Evolutionary conservation across 37 sponge, comb jelly and placozoan species (phyloP).

Genomic region (Tethya wilhelma): DNA sequence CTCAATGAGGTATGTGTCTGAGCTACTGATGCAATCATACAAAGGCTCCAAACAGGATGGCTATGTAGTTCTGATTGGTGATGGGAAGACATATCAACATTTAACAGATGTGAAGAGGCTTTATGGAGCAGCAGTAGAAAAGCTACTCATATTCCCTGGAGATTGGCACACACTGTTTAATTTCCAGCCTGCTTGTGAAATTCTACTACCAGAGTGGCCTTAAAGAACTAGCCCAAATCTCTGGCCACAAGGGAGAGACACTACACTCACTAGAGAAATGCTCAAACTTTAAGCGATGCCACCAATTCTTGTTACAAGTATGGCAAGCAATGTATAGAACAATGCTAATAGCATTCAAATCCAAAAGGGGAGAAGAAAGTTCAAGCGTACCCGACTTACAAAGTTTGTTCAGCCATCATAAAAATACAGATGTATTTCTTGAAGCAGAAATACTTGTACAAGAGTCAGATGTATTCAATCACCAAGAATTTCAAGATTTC

Average conservation of each 20-base stretch:
- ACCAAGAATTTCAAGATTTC: too few species aligned
- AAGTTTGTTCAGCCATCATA: too few species aligned
- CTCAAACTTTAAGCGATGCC: slow-evolving; percentile 25
- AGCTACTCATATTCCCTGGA: slow-evolving; percentile 17
- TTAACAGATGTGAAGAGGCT: slow-evolving; percentile 12
- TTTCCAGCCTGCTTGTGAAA: too few species aligned
- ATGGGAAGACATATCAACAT: slow-evolving; percentile 40
- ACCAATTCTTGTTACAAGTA: slow-evolving; percentile 9
- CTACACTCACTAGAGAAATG: slow-evolving; percentile 17
- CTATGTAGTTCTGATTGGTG: slow-evolving; percentile 18
- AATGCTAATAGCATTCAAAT: not conserved
- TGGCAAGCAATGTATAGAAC: slow-evolving; percentile 19
- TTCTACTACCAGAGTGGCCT: too few species aligned
- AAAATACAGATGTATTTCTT: too few species aligned
- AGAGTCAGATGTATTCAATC: too few species aligned
- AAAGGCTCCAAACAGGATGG: not conserved
- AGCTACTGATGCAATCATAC: not conserved
- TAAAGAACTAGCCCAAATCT: too few species aligned
- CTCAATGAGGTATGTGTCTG: slow-evolving; percentile 2
- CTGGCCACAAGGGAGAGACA: not conserved
- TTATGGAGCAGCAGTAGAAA: slow-evolving; percentile 9
- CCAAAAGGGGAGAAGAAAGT: too few species aligned
- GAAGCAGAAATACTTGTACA: too few species aligned
- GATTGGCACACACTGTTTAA: slow-evolving; percentile 28
- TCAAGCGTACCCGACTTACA: too few species aligned